phyloP scores from a whole-genome alignment of 2,888 invertebrate genomes.

The Epirrhoe tristata region DNA sequence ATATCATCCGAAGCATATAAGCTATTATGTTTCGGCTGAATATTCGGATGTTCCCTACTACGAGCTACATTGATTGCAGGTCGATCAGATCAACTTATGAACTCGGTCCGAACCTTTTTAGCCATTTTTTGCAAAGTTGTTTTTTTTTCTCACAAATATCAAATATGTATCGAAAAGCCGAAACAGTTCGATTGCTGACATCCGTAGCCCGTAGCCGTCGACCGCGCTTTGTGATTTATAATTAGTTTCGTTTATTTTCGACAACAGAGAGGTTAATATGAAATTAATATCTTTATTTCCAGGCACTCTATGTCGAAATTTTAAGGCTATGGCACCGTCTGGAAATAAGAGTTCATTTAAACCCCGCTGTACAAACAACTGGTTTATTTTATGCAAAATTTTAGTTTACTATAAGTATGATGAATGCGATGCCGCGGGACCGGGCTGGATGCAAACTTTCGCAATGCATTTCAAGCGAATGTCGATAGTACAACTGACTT shows the following conservation, averaged over 20 bases:
- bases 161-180: conserved; percentile 26
- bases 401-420: conserved; percentile 25
- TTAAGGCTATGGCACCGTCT: too few species aligned
- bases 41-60: too few species aligned
- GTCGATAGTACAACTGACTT: not conserved
- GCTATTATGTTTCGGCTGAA: too few species aligned
- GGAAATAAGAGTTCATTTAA: too few species aligned
- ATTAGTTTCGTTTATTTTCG: conserved; percentile 45
- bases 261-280: conserved; percentile 11
- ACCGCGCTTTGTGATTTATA: conserved; percentile 42
- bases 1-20: too few species aligned
- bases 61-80: too few species aligned
- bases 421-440: conserved; percentile 23
- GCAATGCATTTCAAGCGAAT: not conserved
- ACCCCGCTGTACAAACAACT: conserved; percentile 17
- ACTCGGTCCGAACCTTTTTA: not conserved
- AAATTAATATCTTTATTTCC: too few species aligned
- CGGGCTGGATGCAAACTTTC: conserved; percentile 2
- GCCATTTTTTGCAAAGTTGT: not conserved
- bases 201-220: conserved; percentile 15
- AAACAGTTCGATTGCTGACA: conserved; percentile 30
- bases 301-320: too few species aligned
- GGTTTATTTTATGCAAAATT: conserved; percentile 21
- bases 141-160: conserved; percentile 14
- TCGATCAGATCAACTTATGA: too few species aligned